Evolutionary conservation across 2,888 invertebrate species (phyloP).

Genomic region (Quadroppia sp.): DNA sequence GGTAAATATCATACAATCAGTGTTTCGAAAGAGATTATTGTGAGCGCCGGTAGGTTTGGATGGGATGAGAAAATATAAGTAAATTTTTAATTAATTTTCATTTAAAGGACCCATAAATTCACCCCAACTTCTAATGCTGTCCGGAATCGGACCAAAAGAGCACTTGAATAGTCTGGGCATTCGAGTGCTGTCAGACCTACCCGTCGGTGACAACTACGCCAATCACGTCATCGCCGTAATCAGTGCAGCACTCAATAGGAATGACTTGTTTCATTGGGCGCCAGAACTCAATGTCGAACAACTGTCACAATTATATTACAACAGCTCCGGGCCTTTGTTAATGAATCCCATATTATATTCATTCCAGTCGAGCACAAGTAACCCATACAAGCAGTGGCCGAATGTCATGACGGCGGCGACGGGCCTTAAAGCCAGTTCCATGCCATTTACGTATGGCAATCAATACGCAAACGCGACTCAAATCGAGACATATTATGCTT

Average conservation of each 20-base stretch:
- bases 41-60: not conserved
- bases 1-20: not conserved
- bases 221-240: constrained; percentile 4
- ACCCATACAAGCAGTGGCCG: no score
- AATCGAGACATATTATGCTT: constrained; percentile 5
- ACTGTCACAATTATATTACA: no score
- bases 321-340: no score
- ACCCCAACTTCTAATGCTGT: constrained; percentile 38
- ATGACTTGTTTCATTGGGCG: constrained; percentile 12
- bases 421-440: no score
- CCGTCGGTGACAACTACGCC: constrained; percentile 37
- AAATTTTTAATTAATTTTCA: not conserved
- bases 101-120: constrained; percentile 33
- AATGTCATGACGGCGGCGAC: no score
- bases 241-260: constrained; percentile 23
- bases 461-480: constrained; percentile 1
- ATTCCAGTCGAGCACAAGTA: no score
- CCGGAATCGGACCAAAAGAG: constrained; percentile 34
- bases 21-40: constrained; percentile 1
- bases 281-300: no score
- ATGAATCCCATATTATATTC: no score
- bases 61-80: not conserved
- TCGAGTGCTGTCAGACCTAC: constrained; percentile 18
- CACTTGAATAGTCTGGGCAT: constrained; percentile 19
- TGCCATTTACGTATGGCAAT: no score